Percentiles rank a stretch among this genome's conserved stretches.
phyloP scores from a whole-genome alignment of 2,797 vertebrate genomes.

The Cyprinella venusta region DNA sequence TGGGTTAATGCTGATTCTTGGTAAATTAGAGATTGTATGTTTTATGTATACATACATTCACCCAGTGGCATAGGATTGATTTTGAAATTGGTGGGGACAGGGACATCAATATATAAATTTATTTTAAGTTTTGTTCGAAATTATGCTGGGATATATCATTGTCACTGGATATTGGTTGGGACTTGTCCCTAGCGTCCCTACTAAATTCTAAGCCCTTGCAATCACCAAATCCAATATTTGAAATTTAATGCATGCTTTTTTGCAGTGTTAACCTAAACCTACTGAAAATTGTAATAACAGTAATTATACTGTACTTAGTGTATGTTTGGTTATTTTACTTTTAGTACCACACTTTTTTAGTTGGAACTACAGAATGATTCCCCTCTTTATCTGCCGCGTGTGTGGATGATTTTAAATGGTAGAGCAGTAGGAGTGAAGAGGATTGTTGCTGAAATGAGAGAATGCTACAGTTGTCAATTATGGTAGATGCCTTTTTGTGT shows the following conservation, averaged over 20 bases:
- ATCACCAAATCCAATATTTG: not conserved
- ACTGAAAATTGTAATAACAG: not conserved
- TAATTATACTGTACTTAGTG: not conserved
- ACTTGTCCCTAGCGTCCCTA: too few species aligned
- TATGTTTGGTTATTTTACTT: not conserved
- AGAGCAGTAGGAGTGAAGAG: conserved; percentile 39
- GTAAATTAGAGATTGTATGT: not conserved
- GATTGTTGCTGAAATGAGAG: conserved; percentile 37
- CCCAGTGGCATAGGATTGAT: too few species aligned
- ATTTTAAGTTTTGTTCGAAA: too few species aligned
- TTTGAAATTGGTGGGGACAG: too few species aligned
- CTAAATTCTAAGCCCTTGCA: too few species aligned
- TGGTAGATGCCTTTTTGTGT: conserved; percentile 37
- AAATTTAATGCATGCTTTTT: not conserved
- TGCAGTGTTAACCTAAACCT: not conserved
- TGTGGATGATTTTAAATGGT: conserved; percentile 47
- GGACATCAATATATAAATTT: too few species aligned
- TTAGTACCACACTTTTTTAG: not conserved
- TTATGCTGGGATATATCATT: too few species aligned
- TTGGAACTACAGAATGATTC: conserved; percentile 23
- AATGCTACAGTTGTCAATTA: conserved; percentile 46
- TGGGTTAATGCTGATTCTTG: not conserved
- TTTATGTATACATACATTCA: too few species aligned
- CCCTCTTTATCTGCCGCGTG: conserved; percentile 43
- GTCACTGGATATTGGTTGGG: too few species aligned